Conservation (phyloP, 2,797 vertebrate species). For the Florisuga fusca region DNA sequence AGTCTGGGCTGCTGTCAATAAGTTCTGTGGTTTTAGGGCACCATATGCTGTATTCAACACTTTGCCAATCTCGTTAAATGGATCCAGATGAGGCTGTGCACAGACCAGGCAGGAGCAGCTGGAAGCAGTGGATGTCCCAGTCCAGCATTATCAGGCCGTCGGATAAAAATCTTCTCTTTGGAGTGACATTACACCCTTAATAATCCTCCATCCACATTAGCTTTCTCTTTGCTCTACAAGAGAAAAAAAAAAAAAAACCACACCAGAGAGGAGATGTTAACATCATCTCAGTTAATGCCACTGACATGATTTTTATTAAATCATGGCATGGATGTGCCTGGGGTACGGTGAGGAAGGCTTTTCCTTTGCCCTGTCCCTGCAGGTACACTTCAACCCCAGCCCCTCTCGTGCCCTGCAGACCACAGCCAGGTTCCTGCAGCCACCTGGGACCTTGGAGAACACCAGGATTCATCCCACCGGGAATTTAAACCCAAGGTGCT, state of each 20-base stretch:
- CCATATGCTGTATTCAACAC: conserved; percentile 70
- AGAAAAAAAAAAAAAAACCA: not conserved
- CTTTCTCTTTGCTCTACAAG: not conserved
- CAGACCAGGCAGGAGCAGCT: conserved; percentile 54
- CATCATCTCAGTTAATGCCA: not conserved
- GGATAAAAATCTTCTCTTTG: conserved; percentile 18
- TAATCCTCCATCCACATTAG: not conserved
- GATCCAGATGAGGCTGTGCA: conserved; percentile 48
- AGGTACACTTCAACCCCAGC: not conserved
- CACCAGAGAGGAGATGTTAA: not conserved
- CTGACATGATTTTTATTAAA: not conserved
- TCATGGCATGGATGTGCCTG: not conserved
- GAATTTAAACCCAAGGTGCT: not conserved
- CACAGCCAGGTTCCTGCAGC: not conserved
- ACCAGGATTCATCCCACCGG: not conserved
- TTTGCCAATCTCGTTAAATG: conserved; percentile 55
- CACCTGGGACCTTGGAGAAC: not conserved
- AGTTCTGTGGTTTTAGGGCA: conserved; percentile 68
- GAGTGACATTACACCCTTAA: conserved; percentile 6
- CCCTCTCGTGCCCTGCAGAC: not conserved
- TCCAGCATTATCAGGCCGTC: not conserved
- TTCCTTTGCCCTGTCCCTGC: fast-evolving
- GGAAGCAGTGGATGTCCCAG: conserved; percentile 11
- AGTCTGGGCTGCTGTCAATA: conserved; percentile 66
- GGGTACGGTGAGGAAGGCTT: not conserved